Base-by-base conservation (phyloP, 1,140 invertebrate genomes). In the Glomeris maerens region DNA sequence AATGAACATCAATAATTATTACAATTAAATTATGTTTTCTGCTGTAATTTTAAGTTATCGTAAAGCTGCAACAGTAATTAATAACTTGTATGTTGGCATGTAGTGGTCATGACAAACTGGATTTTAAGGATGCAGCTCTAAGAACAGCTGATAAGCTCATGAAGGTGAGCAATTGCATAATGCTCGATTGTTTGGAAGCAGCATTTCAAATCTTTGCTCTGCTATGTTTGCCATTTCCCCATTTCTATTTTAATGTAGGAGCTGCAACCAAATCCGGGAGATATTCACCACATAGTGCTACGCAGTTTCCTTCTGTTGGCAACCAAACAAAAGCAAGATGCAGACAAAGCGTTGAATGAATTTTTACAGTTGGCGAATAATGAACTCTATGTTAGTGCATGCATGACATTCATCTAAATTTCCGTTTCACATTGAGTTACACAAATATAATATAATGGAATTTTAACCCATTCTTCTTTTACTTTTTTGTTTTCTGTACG, bases 271-370 rank as follows among this genome's bases (percentile, higher is more conserved):
- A 78, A 77, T 53, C 72, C 78, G 7, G 76, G 75, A 55, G 75
- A 84, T 40, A 77, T 65, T 52, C 51, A 66, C 58, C 58, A 68
- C 74, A 78, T 53, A 75, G 80, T 94, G 0, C 68, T 95, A 27
- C 75, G 78, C 29, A 88, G 90, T 57, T 85, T 94, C 60, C 74
- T 88, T 1, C 70, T 89, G 14, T 68, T 97, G 27, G 83, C 89
- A 0, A 83, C 81, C 0, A 82, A 81, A 57, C 83, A 91, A 61
- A 95, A 94, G 66, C 60, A 68, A 2, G 83, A 84, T 57, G 78
- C 93, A 14, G 91, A 96, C 62, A 72, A 74, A 50, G 87, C 88
- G 4, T 61, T 95, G 2, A 78, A 81, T 50, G 83, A 88, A 56
- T 81, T 95, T 51, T 77, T 85, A 50, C 72, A 78, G 2, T 66